phyloP scores from a whole-genome alignment of 2,113 vertebrate genomes.

The Protobothrops flavoviridis region DNA sequence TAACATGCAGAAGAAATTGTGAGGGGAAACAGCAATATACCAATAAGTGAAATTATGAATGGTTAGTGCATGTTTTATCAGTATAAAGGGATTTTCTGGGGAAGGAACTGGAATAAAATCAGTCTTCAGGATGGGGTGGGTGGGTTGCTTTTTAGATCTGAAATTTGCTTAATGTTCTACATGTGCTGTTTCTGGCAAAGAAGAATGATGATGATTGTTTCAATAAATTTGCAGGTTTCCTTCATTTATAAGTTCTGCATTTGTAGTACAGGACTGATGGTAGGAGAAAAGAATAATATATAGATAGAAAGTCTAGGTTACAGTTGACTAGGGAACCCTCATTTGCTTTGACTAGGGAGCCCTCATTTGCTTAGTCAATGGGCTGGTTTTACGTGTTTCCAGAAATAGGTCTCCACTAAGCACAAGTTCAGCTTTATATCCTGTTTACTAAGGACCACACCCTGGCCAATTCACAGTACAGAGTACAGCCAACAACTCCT shows the following conservation, averaged over 20 bases:
- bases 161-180: neutral
- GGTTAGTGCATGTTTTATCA: neutral
- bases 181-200: neutral
- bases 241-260: neutral
- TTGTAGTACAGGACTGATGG: neutral
- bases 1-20: neutral
- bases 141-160: neutral
- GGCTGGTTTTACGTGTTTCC: neutral
- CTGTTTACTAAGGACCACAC: slow-evolving; percentile 12
- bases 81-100: neutral
- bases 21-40: neutral
- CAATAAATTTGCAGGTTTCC: neutral
- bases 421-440: neutral
- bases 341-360: neutral
- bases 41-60: neutral
- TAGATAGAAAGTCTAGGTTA: neutral
- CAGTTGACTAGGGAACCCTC: neutral
- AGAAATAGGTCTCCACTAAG: slow-evolving; percentile 13
- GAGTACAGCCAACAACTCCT: neutral
- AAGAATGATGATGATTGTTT: neutral
- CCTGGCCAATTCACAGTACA: slow-evolving; percentile 3
- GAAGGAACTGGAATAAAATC: neutral
- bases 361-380: neutral
- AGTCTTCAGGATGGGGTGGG: neutral
- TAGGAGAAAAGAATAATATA: neutral